Percentiles rank a stretch among this genome's conserved stretches.
Evolutionary conservation across 2,113 vertebrate species (phyloP).

Genomic region (Brachyhypopomus occidentalis): DNA sequence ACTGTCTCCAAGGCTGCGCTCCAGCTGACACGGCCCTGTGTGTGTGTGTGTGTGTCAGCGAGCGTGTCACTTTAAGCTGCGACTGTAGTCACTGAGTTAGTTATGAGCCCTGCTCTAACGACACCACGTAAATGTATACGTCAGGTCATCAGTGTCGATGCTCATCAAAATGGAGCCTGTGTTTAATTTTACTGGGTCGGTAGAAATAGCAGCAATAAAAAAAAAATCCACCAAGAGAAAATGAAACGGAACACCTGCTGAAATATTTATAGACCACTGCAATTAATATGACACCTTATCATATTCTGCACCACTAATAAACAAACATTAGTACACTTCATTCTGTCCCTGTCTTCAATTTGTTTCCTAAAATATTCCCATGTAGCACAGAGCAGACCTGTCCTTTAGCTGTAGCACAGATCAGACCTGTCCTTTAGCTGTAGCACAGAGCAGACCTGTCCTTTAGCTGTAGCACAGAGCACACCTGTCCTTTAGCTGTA

Average conservation of each 20-base stretch:
- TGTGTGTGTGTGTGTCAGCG: too few species aligned
- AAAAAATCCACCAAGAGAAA: background rate
- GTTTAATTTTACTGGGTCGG: background rate
- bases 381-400: constrained; percentile 44
- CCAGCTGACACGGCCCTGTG: too few species aligned
- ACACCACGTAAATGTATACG: background rate
- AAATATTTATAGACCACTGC: constrained; percentile 18
- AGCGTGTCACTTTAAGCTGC: too few species aligned
- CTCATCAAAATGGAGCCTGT: background rate
- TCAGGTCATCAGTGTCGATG: background rate
- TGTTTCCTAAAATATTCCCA: constrained; percentile 41
- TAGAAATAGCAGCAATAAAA: constrained; percentile 11
- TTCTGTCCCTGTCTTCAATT: constrained; percentile 21
- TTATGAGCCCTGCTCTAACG: too few species aligned
- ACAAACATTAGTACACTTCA: constrained; percentile 24
- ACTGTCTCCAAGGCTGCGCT: too few species aligned
- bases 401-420: constrained; percentile 37
- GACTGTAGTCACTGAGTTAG: too few species aligned
- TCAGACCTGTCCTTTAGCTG: constrained; percentile 52
- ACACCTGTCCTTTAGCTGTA: constrained; percentile 50
- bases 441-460: constrained; percentile 47
- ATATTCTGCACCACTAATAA: constrained; percentile 24
- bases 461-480: constrained; percentile 29
- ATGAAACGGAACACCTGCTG: background rate
- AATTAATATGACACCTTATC: constrained; percentile 42